phyloP scores from a whole-genome alignment of 2,797 vertebrate species.

The Micrastur ruficollis region DNA sequence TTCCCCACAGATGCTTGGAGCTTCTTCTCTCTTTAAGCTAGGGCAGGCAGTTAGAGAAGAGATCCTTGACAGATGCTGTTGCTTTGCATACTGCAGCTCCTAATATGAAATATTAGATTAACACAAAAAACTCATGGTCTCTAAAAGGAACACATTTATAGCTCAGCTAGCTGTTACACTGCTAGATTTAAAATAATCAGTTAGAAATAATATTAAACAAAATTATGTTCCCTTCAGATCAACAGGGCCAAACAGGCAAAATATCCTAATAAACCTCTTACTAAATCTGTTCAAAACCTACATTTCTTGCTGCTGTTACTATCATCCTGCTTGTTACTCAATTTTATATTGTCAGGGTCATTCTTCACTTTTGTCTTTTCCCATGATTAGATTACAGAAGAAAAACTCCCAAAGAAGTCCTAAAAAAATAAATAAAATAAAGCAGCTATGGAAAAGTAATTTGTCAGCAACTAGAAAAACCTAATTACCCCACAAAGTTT shows the following conservation, averaged over 20 bases:
- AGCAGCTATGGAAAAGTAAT: not conserved
- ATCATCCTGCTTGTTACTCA: not conserved
- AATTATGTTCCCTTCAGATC: not conserved
- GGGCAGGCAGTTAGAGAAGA: not conserved
- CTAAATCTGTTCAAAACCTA: not conserved
- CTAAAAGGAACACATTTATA: not conserved
- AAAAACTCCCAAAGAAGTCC: not conserved
- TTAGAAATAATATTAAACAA: not conserved
- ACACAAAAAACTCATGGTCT: not conserved
- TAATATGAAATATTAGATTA: conserved; percentile 26
- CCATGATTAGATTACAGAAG: not conserved
- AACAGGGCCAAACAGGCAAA: not conserved
- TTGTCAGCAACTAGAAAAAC: not conserved
- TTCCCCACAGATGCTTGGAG: not conserved
- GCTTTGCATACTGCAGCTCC: conserved; percentile 76
- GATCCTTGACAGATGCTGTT: conserved; percentile 25
- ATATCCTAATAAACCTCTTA: not conserved
- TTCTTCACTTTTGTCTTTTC: not conserved
- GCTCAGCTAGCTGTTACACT: not conserved
- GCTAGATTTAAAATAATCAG: not conserved
- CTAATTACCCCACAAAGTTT: not conserved
- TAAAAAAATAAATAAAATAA: not conserved
- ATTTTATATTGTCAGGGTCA: not conserved
- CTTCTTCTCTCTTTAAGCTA: not conserved
- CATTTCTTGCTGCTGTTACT: not conserved